Conservation (phyloP, 2,888 invertebrate genomes). For the Pterostichus niger region DNA sequence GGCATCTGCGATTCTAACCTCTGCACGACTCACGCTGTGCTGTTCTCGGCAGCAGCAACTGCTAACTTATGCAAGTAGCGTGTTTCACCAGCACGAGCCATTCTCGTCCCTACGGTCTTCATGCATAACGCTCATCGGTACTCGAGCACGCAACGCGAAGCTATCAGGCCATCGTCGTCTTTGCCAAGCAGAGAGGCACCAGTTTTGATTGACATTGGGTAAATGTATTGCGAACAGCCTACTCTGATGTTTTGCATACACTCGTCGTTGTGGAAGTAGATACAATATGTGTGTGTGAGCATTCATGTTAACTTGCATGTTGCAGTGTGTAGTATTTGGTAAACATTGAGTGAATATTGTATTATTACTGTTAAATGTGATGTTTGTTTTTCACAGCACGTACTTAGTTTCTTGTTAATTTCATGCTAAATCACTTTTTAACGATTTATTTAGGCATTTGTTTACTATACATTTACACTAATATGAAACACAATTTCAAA, state of each 20-base stretch:
- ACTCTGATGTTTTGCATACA: constrained; percentile 73
- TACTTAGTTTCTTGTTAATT: background rate
- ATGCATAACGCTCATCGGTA: background rate
- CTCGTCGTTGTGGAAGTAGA: constrained; percentile 21
- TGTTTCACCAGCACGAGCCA: constrained; percentile 1
- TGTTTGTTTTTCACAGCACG: constrained; percentile 1
- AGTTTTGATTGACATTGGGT: constrained; percentile 75
- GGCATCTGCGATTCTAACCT: constrained; percentile 40
- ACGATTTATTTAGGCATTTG: no score
- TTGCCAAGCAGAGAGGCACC: constrained; percentile 55
- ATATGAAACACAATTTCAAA: no score
- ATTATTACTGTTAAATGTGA: constrained; percentile 20
- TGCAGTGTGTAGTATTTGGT: constrained; percentile 1
- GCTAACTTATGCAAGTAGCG: constrained; percentile 55
- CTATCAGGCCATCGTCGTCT: constrained; percentile 45
- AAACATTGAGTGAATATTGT: constrained; percentile 43
- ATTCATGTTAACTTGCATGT: constrained; percentile 22
- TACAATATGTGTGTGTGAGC: background rate
- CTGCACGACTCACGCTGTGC: constrained; percentile 35
- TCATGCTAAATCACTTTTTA: no score
- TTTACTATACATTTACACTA: no score
- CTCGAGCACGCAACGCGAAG: constrained; percentile 26
- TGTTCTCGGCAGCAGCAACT: constrained; percentile 26
- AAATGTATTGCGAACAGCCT: constrained; percentile 74
- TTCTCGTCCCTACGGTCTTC: background rate